Evolutionary conservation across 53 echinoderm and acorn worm species (phyloP).

Genomic region (Astropecten irregularis): DNA sequence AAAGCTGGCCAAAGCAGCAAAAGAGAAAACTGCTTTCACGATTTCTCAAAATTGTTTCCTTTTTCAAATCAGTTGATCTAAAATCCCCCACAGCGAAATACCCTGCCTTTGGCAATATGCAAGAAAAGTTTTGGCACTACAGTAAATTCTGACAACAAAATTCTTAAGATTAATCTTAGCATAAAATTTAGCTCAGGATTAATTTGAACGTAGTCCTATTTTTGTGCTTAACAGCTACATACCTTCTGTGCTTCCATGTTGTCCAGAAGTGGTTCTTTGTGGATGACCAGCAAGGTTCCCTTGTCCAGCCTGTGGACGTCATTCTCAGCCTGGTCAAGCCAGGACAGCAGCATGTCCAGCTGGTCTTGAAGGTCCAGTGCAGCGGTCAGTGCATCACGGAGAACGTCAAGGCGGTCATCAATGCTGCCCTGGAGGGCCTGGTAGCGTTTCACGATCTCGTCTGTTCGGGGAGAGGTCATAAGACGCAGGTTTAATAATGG

Average conservation of each 20-base stretch:
- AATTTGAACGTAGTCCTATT: too few relatives aligned
- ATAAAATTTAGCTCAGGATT: too few relatives aligned
- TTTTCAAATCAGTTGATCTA: too few relatives aligned
- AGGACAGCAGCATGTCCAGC: constrained; percentile 84
- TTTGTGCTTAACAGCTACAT: too few relatives aligned
- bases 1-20: too few relatives aligned
- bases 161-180: too few relatives aligned
- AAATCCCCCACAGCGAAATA: too few relatives aligned
- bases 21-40: too few relatives aligned
- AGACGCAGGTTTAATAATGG: neutral
- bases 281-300: constrained; percentile 81
- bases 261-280: constrained; percentile 92
- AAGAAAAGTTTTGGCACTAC: too few relatives aligned
- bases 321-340: constrained; percentile 94
- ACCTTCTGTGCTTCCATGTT: constrained; percentile 86
- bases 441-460: constrained; percentile 82
- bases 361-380: constrained; percentile 88
- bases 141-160: too few relatives aligned
- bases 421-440: constrained; percentile 78
- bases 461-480: constrained; percentile 26
- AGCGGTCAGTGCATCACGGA: constrained; percentile 82
- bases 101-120: too few relatives aligned
- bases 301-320: constrained; percentile 90
- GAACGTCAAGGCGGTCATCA: constrained; percentile 70
- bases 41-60: too few relatives aligned